Evolutionary conservation across 2,113 vertebrate genomes (phyloP).

Genomic region (Lagopus leucura): DNA sequence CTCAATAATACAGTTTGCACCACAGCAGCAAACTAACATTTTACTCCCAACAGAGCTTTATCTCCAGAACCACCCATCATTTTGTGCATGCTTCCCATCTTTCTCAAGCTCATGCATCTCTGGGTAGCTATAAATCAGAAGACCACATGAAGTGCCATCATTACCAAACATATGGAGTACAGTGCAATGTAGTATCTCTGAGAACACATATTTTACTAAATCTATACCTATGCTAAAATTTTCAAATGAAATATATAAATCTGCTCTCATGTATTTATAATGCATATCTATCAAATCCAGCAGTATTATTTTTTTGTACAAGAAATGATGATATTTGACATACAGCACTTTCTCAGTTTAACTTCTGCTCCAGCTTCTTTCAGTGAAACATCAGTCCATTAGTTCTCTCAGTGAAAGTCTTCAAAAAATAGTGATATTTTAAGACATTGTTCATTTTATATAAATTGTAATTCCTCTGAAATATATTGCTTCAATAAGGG

Average conservation of each 20-base stretch:
- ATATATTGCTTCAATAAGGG: slow-evolving; percentile 13
- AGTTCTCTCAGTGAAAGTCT: neutral
- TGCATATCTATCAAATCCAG: neutral
- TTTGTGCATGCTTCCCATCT: neutral
- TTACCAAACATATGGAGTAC: neutral
- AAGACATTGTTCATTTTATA: neutral
- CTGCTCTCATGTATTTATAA: neutral
- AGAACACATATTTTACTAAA: neutral
- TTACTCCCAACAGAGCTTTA: neutral
- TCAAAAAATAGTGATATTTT: neutral
- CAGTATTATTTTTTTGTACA: neutral
- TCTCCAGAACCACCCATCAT: neutral
- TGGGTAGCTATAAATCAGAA: neutral
- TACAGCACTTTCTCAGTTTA: neutral
- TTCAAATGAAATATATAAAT: neutral
- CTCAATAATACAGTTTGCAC: neutral
- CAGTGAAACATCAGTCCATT: neutral
- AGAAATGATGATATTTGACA: neutral
- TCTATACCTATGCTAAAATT: neutral
- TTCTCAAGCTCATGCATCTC: neutral
- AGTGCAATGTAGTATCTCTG: neutral
- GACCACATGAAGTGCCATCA: neutral
- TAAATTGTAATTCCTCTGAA: slow-evolving; percentile 12
- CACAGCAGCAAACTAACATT: neutral
- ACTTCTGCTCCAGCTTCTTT: neutral